phyloP scores from a whole-genome alignment of 2,113 vertebrate genomes.

The Prunella himalayana region DNA sequence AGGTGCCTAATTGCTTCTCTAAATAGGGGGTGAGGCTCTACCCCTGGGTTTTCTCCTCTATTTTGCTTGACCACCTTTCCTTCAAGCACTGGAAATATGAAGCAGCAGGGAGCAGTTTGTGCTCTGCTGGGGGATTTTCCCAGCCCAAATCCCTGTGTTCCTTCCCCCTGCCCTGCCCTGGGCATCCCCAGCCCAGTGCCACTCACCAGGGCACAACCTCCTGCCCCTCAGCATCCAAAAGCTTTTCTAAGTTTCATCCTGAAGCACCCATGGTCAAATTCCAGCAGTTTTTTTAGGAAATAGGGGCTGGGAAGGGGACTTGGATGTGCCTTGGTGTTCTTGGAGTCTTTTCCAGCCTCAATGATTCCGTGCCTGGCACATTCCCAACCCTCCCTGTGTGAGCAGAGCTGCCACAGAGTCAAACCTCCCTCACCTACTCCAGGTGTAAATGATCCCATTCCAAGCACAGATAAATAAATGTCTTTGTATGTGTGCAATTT shows the following conservation, averaged over 20 bases:
- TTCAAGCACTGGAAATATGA: fast-evolving
- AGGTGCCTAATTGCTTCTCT: constrained; percentile 43
- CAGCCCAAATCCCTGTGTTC: neutral
- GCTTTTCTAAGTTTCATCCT: neutral
- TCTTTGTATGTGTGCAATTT: neutral
- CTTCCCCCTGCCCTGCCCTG: neutral
- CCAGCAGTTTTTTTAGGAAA: neutral
- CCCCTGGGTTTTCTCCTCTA: neutral
- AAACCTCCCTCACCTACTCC: neutral
- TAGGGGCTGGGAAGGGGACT: neutral
- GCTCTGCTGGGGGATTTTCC: neutral
- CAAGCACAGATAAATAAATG: neutral
- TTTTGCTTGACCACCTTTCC: constrained; percentile 6
- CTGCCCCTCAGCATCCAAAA: neutral
- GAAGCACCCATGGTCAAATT: fast-evolving
- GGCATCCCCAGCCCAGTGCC: neutral
- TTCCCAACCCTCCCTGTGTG: neutral
- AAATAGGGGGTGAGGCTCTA: neutral
- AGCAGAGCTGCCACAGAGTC: neutral
- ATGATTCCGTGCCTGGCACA: neutral
- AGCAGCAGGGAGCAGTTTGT: neutral
- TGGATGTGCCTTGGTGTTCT: neutral
- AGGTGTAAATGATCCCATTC: neutral
- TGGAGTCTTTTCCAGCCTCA: neutral
- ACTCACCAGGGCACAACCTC: fast-evolving